Conservation (phyloP, 2,888 invertebrate genomes). For the Helobdella robusta region DNA sequence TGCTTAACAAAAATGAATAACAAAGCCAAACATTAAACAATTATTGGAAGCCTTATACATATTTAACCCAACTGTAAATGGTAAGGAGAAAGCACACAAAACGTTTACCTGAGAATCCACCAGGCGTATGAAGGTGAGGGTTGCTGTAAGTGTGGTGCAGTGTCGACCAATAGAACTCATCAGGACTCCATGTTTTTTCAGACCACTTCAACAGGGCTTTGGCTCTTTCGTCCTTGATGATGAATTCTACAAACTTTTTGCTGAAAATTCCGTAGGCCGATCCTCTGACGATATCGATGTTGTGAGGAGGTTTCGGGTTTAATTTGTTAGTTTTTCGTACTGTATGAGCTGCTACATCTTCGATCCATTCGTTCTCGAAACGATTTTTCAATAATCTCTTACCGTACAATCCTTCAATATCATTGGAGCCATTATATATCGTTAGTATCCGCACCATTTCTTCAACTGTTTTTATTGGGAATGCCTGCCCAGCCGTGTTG, state of each 20-base stretch:
- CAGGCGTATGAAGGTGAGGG: slow-evolving; percentile 41
- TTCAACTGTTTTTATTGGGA: slow-evolving; percentile 45
- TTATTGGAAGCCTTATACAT: background rate
- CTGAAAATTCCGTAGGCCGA: slow-evolving; percentile 48
- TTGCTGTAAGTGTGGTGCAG: slow-evolving; percentile 42
- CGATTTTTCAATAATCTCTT: slow-evolving; percentile 31
- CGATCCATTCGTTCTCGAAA: slow-evolving; percentile 34
- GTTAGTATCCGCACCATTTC: slow-evolving; percentile 46
- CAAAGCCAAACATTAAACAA: background rate
- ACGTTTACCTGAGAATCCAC: slow-evolving; percentile 43
- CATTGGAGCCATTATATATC: slow-evolving; percentile 47
- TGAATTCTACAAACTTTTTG: slow-evolving; percentile 42
- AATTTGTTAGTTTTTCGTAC: slow-evolving; percentile 36
- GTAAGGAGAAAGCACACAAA: no score
- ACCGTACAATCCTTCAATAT: slow-evolving; percentile 45
- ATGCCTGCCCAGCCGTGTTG: slow-evolving; percentile 46
- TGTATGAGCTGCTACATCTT: slow-evolving; percentile 30
- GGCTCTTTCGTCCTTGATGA: slow-evolving; percentile 39
- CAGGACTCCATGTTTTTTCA: slow-evolving; percentile 43
- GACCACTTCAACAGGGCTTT: slow-evolving; percentile 43
- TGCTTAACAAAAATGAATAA: no score
- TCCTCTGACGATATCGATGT: slow-evolving; percentile 41
- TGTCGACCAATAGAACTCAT: slow-evolving; percentile 48
- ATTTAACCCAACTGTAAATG: background rate
- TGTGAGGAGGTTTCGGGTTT: slow-evolving; percentile 36